phyloP scores from a whole-genome alignment of 2,888 invertebrate genomes.

The Hydraecia micacea region DNA sequence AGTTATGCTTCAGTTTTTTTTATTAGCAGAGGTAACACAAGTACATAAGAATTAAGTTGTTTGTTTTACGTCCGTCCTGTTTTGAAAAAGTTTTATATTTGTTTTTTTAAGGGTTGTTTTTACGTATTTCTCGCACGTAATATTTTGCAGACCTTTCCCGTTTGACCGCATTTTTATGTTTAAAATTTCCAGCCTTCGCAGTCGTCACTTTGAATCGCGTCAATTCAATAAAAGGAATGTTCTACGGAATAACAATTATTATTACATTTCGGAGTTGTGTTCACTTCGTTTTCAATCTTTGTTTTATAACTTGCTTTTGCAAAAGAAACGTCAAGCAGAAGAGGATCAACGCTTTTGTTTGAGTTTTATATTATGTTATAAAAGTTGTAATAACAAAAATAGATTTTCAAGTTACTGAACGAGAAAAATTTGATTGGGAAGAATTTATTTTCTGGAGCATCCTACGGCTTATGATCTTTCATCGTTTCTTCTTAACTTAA shows the following conservation, averaged over 20 bases:
- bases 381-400: conserved; percentile 56
- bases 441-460: conserved; percentile 37
- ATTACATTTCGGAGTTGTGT: conserved; percentile 59
- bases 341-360: conserved; percentile 53
- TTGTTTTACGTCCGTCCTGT: conserved; percentile 52
- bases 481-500: conserved; percentile 26
- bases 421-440: conserved; percentile 40
- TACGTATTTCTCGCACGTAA: conserved; percentile 62
- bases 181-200: conserved; percentile 56
- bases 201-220: conserved; percentile 61
- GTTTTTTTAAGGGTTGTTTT: conserved; percentile 54
- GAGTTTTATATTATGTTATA: conserved; percentile 54
- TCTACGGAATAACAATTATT: conserved; percentile 66
- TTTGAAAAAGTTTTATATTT: conserved; percentile 62
- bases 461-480: conserved; percentile 31
- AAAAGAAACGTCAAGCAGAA: conserved; percentile 44
- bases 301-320: conserved; percentile 61
- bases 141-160: conserved; percentile 63
- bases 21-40: conserved; percentile 33
- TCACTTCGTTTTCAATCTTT: conserved; percentile 64
- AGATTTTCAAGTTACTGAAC: conserved; percentile 44
- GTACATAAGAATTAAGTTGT: conserved; percentile 54
- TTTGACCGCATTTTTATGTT: conserved; percentile 66
- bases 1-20: conserved; percentile 48
- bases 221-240: conserved; percentile 69